Evolutionary conservation across 2,797 vertebrate genomes (phyloP).

Genomic region (Momotus momota): DNA sequence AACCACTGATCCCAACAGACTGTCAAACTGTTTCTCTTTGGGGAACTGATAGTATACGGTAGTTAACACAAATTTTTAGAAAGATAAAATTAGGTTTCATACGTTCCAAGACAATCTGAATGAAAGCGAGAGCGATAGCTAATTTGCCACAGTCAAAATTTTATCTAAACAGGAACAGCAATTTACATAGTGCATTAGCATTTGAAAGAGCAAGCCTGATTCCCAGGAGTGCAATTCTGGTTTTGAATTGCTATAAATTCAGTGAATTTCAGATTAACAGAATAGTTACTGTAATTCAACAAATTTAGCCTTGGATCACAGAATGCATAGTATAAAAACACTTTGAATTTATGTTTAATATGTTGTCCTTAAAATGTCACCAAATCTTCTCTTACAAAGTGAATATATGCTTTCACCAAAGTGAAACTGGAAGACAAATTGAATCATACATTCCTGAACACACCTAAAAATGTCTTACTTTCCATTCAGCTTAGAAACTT

Average conservation of each 20-base stretch:
- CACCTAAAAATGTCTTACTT: not conserved
- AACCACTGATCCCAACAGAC: conserved; percentile 40
- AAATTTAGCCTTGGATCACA: conserved; percentile 7
- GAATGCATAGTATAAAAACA: conserved; percentile 18
- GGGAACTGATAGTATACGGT: not conserved
- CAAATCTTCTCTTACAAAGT: not conserved
- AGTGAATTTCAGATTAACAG: conserved; percentile 43
- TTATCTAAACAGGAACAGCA: conserved; percentile 62
- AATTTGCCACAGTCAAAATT: conserved; percentile 57
- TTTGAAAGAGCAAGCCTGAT: conserved; percentile 41
- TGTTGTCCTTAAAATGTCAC: conserved; percentile 6
- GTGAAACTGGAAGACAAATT: not conserved
- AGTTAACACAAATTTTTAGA: conserved; percentile 39
- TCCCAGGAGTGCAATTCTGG: conserved; percentile 15
- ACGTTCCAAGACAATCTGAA: conserved; percentile 42
- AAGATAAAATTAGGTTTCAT: conserved; percentile 32
- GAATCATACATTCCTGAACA: not conserved
- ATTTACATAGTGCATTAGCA: conserved; percentile 50
- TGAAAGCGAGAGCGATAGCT: conserved; percentile 59
- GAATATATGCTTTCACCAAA: not conserved
- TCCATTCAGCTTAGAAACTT: not conserved
- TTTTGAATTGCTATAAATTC: conserved; percentile 28
- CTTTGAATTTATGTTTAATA: not conserved
- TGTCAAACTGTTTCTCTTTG: conserved; percentile 17
- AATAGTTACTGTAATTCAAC: conserved; percentile 21